A percentile compares a stretch with the other conserved stretches of the same genome.
phyloP scores from a whole-genome alignment of 2,797 vertebrate genomes.

The Adrianichthys oophorus region DNA sequence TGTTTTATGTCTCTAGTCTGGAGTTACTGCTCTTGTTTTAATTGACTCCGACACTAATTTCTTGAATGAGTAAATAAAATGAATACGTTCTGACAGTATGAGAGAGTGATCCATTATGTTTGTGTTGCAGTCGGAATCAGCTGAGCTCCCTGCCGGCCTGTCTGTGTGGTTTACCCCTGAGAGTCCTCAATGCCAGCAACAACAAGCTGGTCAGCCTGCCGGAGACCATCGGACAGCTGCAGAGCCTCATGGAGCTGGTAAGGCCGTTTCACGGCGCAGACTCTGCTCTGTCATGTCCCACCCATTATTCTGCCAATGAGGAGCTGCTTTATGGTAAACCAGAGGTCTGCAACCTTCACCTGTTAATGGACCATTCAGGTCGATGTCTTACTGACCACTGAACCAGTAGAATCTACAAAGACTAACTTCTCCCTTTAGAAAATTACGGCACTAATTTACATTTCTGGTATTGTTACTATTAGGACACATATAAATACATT shows the following conservation, averaged over 20 bases:
- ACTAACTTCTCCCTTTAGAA: too few relatives aligned
- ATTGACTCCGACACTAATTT: not conserved
- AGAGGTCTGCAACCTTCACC: too few relatives aligned
- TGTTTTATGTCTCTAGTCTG: too few relatives aligned
- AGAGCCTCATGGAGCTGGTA: slow-evolving; percentile 94
- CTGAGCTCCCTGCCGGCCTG: slow-evolving; percentile 88
- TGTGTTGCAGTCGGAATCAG: slow-evolving; percentile 89
- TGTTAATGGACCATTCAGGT: too few relatives aligned
- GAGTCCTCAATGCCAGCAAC: slow-evolving; percentile 96
- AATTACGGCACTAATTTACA: too few relatives aligned
- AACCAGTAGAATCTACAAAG: too few relatives aligned
- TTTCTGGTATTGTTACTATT: too few relatives aligned
- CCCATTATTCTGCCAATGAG: not conserved
- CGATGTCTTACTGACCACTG: too few relatives aligned
- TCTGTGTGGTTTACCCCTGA: slow-evolving; percentile 91
- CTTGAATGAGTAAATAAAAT: not conserved
- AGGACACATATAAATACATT: too few relatives aligned
- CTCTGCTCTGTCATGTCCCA: not conserved
- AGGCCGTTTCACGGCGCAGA: slow-evolving; percentile 4
- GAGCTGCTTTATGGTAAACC: not conserved
- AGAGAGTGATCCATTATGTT: slow-evolving; percentile 7
- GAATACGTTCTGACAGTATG: not conserved
- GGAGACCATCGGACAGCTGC: slow-evolving; percentile 90
- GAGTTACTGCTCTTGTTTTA: too few relatives aligned
- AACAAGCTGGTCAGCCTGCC: slow-evolving; percentile 94